Evolutionary conservation across 2,113 vertebrate genomes (phyloP), one percentile per base, ranked within the genome.

Genomic region (Planiliza haematocheilus): DNA sequence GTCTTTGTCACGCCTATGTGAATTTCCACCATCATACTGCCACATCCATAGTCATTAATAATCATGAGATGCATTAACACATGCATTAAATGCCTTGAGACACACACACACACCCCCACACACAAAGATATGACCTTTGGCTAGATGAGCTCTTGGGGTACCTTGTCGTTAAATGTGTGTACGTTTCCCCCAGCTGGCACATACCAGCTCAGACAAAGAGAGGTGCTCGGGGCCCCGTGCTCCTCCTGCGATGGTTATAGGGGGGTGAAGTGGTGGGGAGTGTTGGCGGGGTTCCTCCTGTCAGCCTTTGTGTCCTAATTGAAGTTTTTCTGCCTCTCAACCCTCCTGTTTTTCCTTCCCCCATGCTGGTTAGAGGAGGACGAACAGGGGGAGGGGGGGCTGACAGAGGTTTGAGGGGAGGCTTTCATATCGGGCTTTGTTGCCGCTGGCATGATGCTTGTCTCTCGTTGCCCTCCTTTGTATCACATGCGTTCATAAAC

Each of bases 261-360:
- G 52, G 61, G 73, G 63, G 74, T 67, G 57, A 42, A 60, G 74
- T 18, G 58, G 70, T 56, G 82, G 60, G 53, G 41, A 53, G 77
- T 36, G 50, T 45, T 21, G 39, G 46, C 13, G 81, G 85, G 79
- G 58, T 39, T 72, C 72, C 86, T 86, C 90, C 89, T 88, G 84
- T 78, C 85, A 84, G 85, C 88, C 87, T 93, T 93, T 93, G 93
- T 94, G 81, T 88, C 89, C 89, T 93, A 93, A 94, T 93, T 93
- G 91, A 92, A 91, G 91, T 92, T 91, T 85, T 89, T 89, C 90
- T 84, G 81, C 67, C 76, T 88, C 81, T 76, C 79, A 84, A 71
- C 79, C 81, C 76, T 75, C 43, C 77, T 46, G n/a, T 73, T 64
- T 71, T 56, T 62, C 13, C 79, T 77, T 7, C 78, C 74, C 77